These are phyloP conservation scores for Gymnorhina tibicen DNA, from an alignment of 2,113 vertebrate species.

Conservation along the genomic window DNA sequence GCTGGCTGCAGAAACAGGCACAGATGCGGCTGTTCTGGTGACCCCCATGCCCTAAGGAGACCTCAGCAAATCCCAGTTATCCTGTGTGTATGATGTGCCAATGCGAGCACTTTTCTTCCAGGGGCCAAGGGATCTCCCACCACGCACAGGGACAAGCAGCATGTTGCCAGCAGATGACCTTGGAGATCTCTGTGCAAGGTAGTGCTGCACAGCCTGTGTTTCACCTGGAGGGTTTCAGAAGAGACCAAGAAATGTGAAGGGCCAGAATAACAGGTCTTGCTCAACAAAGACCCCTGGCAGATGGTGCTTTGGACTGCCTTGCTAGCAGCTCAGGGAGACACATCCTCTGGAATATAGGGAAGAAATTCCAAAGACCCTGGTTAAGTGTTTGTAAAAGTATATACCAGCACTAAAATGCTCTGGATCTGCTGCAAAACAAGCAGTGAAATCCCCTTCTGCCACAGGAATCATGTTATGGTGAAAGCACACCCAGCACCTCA, in stretches of 20 bases:
- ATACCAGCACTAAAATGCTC: background rate
- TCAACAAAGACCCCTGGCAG: background rate
- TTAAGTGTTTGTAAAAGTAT: background rate
- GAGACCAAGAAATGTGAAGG: background rate
- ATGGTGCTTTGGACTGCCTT: background rate
- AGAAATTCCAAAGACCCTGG: background rate
- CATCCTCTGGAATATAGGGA: background rate
- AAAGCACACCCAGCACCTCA: background rate
- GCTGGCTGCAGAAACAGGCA: background rate
- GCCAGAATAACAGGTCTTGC: background rate
- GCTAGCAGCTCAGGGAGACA: background rate
- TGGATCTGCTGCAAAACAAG: background rate
- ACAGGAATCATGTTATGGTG: background rate
- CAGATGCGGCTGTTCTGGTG: background rate
- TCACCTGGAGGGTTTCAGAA: background rate
- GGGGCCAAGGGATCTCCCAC: too few relatives aligned
- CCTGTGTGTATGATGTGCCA: background rate
- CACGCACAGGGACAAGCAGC: background rate
- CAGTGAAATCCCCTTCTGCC: background rate
- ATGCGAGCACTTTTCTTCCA: accelerated
- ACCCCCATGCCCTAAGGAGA: background rate
- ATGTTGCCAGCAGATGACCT: background rate
- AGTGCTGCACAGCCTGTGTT: background rate
- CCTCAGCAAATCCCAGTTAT: background rate
- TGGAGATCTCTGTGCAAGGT: background rate